Base-by-base conservation (phyloP, 2,113 vertebrate genomes). In the Falcunculus frontatus region DNA sequence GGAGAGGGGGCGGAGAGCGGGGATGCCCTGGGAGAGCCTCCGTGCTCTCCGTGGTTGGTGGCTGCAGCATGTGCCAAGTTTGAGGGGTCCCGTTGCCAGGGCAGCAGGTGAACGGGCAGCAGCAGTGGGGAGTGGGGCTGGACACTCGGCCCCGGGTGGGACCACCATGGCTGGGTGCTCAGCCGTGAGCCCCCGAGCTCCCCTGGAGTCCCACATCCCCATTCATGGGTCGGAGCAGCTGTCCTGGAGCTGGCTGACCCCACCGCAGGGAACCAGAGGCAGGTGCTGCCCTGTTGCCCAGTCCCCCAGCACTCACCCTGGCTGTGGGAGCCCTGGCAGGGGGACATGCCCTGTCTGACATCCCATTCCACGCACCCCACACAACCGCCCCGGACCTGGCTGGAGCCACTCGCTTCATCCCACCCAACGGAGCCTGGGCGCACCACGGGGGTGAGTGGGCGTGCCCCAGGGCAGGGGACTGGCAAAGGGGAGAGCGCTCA, bases 391-490 rank as follows among this genome's bases (percentile, higher is more conserved):
- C 8, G 4, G 26, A 7, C 11, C 32, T 6, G 0, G 21, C 27
- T 20, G 32, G 25, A 63, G 37, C 68, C 42, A 6, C 6, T 3
- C 9, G 3, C 23, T 57, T 27, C 47, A 25, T 17, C 25, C 52
- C 59, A 20, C 32, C 32, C 13, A 1, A 9, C 7, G 1, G n/a
- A 64, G 39, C 56, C 75, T 1, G 4, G 46, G 13, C 13, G 2
- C 0, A 4, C 27, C 0, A 0, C 0, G 5, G 11, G 16, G 23
- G 4, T 37, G 29, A n/a, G 22, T 0, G 9, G 25, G 46, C 2
- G 0, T n/a, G 62, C n/a, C 30, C 29, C n/a, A 25, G 56, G 41
- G 29, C 27, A 5, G 63, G 63, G 63, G n/a, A 16, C 55, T 35
- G 55, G 47, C 41, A 19, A 16, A 55, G 63, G 30, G 26, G 30